Evolutionary conservation across 2,888 invertebrate genomes (phyloP), one percentile per base, ranked within the genome.

Genomic region (Melipona beecheii): DNA sequence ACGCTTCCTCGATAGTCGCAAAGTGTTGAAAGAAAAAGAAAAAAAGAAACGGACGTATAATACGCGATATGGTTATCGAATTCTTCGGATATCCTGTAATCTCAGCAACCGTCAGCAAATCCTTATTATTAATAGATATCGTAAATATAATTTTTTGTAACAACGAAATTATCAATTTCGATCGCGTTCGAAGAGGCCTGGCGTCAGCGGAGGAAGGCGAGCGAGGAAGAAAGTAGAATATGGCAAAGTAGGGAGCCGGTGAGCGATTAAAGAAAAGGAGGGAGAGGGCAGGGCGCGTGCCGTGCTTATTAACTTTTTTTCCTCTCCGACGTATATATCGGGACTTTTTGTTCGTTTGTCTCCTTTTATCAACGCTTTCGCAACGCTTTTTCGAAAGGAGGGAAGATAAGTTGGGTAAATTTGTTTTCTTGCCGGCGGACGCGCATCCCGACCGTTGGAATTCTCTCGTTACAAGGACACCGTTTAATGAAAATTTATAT

Each of bases 271-370:
- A 74, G 66, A 56, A 75, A 86, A 78, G 77, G 78, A 78, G 64
- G 74, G 88, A 80, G 84, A 66, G 27, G 78, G 87, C 82, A 86
- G 86, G 89, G 90, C 92, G 92, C 92, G 92, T 92, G 92, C 92
- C 92, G 87, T 87, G 90, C 88, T 92, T 91, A 91, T 91, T 92
- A 91, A 90, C 91, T 92, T 90, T 69, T 69, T 91, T 90, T 89
- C 81, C 85, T 78, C 65, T 77, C 70, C 52, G 74, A 82, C 80
- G 80, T 86, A 83, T 83, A 78, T 78, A 83, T 86, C 52, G 72
- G 56, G 36, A 31, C 78, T 77, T 83, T 77, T 83, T 78, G 71
- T 77, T 80, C 70, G 60, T 79, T 27, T 65, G 65, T 71, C 78
- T 81, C 60, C 66, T 78, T 79, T 86, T 87, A 82, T 84, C 84